phyloP scores from a whole-genome alignment of 2,888 invertebrate species.

The Steinernema carpocapsae region DNA sequence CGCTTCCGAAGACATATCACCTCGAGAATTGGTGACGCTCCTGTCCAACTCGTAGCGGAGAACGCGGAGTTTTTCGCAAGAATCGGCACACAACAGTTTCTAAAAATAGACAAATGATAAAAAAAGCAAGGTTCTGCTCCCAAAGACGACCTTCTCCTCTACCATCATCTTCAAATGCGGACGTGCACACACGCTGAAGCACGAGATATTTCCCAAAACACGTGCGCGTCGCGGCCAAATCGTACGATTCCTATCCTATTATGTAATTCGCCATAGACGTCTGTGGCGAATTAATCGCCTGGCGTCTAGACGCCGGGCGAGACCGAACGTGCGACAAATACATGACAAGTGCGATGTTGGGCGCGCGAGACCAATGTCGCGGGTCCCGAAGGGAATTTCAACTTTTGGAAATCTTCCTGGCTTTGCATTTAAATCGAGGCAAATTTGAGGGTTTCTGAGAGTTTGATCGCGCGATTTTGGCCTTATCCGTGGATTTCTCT shows the following conservation, averaged over 20 bases:
- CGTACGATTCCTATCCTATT: too few species aligned
- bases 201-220: too few species aligned
- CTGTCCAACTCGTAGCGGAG: conserved; percentile 24
- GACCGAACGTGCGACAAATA: too few species aligned
- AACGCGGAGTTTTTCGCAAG: conserved; percentile 19
- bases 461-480: too few species aligned
- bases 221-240: too few species aligned
- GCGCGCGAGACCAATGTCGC: too few species aligned
- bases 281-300: too few species aligned
- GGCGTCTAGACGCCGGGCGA: too few species aligned
- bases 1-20: conserved; percentile 13
- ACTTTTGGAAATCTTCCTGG: background rate
- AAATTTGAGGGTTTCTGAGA: background rate
- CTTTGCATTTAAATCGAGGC: background rate
- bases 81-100: conserved; percentile 22
- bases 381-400: background rate
- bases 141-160: conserved; percentile 24
- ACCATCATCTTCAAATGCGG: conserved; percentile 35
- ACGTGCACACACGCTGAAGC: too few species aligned
- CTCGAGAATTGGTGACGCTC: conserved; percentile 4
- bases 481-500: too few species aligned
- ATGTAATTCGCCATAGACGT: too few species aligned
- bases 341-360: too few species aligned
- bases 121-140: background rate
- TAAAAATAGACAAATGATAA: background rate